Evolutionary conservation across 2,797 vertebrate genomes (phyloP).

Genomic region (Periparus ater): DNA sequence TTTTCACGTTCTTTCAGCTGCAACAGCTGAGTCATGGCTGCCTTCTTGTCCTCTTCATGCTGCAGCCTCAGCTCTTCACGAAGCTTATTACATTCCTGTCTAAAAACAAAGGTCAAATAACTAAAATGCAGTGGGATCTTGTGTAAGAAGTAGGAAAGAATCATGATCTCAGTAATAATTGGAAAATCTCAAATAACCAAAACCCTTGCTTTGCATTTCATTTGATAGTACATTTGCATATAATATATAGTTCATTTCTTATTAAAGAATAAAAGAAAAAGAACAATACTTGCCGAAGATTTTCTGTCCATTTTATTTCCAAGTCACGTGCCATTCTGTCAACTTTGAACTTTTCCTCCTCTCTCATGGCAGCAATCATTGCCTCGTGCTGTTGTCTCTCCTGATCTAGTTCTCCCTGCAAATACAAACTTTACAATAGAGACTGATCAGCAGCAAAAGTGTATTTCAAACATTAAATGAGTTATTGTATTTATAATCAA

Average conservation of each 20-base stretch:
- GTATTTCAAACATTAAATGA: not conserved
- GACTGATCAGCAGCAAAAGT: slow-evolving; percentile 47
- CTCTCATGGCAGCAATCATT: slow-evolving; percentile 87
- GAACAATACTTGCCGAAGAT: slow-evolving; percentile 82
- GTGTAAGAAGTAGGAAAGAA: not conserved
- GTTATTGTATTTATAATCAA: too few species aligned
- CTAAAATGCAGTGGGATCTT: not conserved
- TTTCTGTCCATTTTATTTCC: slow-evolving; percentile 97
- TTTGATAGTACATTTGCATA: not conserved
- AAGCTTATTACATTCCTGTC: slow-evolving; percentile 96
- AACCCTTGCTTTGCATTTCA: not conserved
- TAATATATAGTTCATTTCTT: not conserved
- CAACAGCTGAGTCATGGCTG: slow-evolving; percentile 87
- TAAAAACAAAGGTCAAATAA: slow-evolving; percentile 67
- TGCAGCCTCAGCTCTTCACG: slow-evolving; percentile 92
- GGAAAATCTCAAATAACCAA: not conserved
- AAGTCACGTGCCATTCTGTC: slow-evolving; percentile 94
- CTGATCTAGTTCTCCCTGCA: slow-evolving; percentile 89
- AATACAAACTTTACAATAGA: slow-evolving; percentile 59
- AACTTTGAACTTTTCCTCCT: slow-evolving; percentile 92
- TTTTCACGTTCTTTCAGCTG: slow-evolving; percentile 93
- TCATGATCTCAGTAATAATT: not conserved
- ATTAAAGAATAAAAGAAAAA: not conserved
- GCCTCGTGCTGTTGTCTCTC: slow-evolving; percentile 91
- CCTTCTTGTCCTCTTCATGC: slow-evolving; percentile 91